Percentiles rank a stretch among this genome's conserved stretches.
Evolutionary conservation across 2,797 vertebrate genomes (phyloP).

Genomic region (Catamblyrhynchus diadema): DNA sequence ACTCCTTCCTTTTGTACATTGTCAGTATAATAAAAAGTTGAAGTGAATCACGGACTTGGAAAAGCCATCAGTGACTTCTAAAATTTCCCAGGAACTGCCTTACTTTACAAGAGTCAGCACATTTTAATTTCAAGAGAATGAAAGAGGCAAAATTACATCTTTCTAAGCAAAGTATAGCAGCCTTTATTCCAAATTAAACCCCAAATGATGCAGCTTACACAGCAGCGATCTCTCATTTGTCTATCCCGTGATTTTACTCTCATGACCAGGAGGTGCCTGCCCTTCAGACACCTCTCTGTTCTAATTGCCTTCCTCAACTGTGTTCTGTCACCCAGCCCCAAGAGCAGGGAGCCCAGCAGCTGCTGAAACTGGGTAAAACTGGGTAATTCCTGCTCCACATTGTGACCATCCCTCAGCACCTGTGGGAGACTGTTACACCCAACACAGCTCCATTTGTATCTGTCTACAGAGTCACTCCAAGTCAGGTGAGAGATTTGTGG

Average conservation of each 20-base stretch:
- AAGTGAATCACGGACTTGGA: background rate
- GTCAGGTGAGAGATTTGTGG: background rate
- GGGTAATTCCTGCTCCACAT: background rate
- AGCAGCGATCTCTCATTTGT: background rate
- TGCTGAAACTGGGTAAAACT: background rate
- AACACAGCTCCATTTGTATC: background rate
- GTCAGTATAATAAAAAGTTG: background rate
- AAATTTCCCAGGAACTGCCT: background rate
- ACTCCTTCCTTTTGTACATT: background rate
- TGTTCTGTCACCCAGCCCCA: background rate
- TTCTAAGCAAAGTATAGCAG: background rate
- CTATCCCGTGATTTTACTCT: background rate
- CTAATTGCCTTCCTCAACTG: background rate
- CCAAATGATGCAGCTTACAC: background rate
- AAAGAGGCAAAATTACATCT: background rate
- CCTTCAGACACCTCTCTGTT: background rate
- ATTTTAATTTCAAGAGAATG: background rate
- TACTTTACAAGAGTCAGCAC: background rate
- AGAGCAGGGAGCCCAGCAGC: background rate
- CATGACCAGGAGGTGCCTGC: background rate
- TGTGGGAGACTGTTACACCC: background rate
- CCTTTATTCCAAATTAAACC: background rate
- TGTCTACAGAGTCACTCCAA: background rate
- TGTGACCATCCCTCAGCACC: background rate
- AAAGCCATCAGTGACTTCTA: background rate